phyloP scores from a whole-genome alignment of 2,888 invertebrate species.

The Rhynchonema sp. region DNA sequence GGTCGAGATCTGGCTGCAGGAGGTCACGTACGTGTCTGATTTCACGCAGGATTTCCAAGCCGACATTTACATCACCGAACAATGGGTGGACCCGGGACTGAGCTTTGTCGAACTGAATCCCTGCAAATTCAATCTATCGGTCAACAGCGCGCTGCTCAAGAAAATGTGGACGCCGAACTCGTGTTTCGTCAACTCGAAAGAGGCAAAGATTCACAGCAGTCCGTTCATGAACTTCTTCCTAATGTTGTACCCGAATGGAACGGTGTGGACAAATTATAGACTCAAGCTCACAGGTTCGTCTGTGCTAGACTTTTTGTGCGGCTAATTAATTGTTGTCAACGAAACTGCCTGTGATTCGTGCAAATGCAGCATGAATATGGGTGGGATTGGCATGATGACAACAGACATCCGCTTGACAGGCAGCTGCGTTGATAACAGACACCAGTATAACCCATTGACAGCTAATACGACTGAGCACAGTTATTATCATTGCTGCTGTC shows the following conservation, averaged over 20 bases:
- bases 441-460: not conserved
- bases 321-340: not conserved
- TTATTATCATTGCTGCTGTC: not conserved
- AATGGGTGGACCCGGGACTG: conserved; percentile 25
- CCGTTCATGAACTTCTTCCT: conserved; percentile 26
- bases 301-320: not conserved
- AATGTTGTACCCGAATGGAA: conserved; percentile 25
- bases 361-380: not conserved
- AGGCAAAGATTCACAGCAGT: conserved; percentile 24
- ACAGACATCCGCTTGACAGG: too few species aligned
- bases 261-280: conserved; percentile 10
- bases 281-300: not conserved
- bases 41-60: conserved; percentile 7
- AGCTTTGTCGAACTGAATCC: conserved; percentile 20
- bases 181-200: conserved; percentile 27
- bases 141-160: conserved; percentile 20
- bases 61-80: conserved; percentile 27
- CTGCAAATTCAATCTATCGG: conserved; percentile 25
- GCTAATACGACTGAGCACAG: not conserved
- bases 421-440: too few species aligned
- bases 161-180: conserved; percentile 20
- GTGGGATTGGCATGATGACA: too few species aligned
- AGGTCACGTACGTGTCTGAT: conserved; percentile 9
- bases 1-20: conserved; percentile 9
- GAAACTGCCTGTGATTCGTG: too few species aligned